These are phyloP conservation scores for Hephaestus fuliginosus DNA, from an alignment of 2,797 vertebrate genomes.

Conservation along the genomic window DNA sequence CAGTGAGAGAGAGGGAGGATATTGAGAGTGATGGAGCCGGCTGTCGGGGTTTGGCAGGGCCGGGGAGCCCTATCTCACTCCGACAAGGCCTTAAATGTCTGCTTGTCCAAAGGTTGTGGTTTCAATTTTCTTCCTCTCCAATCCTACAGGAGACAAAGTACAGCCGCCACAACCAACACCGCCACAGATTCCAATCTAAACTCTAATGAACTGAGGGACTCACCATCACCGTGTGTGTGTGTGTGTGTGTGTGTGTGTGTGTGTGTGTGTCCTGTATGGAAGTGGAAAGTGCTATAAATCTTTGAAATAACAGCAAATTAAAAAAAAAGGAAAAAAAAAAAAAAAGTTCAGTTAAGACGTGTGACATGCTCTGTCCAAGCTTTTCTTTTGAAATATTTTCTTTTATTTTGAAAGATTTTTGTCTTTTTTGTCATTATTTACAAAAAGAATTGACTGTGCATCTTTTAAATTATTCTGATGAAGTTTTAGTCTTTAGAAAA, in stretches of 20 bases:
- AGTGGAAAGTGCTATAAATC: neutral
- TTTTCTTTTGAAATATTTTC: neutral
- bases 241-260: slow-evolving; percentile 10
- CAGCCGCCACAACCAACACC: slow-evolving; percentile 9
- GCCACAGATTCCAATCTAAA: slow-evolving; percentile 39
- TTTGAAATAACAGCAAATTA: neutral
- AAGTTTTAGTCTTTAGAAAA: neutral
- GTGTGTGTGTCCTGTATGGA: slow-evolving; percentile 2
- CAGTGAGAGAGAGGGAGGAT: slow-evolving; percentile 19
- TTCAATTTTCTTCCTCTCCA: slow-evolving; percentile 53
- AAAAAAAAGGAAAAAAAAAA: neutral
- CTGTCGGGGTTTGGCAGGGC: slow-evolving; percentile 30
- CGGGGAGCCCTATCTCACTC: slow-evolving; percentile 40
- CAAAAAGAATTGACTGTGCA: neutral
- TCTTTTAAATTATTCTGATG: neutral
- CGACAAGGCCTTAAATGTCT: slow-evolving; percentile 58
- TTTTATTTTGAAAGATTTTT: neutral
- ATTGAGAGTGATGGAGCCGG: slow-evolving; percentile 32
- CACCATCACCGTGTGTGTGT: slow-evolving; percentile 3
- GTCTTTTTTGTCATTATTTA: no score
- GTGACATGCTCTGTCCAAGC: neutral
- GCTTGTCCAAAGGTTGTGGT: slow-evolving; percentile 52
- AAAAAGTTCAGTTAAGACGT: neutral
- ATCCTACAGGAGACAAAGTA: slow-evolving; percentile 33
- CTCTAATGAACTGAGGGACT: slow-evolving; percentile 29